Percentiles rank a stretch among this genome's conserved stretches.
Evolutionary conservation across 2,113 vertebrate species (phyloP).

Genomic region (Aspiorhynchus laticeps): DNA sequence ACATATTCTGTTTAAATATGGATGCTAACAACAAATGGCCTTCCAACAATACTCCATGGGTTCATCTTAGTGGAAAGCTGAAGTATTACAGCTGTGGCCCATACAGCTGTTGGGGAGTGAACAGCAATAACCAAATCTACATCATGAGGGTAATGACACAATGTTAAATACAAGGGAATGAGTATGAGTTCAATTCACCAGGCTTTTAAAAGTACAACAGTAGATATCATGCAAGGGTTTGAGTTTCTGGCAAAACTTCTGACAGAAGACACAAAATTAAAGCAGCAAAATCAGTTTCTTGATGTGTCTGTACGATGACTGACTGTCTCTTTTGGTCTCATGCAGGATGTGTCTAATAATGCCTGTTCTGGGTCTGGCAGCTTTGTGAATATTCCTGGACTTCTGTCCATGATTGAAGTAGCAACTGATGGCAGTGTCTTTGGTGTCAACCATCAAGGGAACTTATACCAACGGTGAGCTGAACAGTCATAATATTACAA

Average conservation of each 20-base stretch:
- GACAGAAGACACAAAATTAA: too few species aligned
- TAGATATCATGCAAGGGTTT: background rate
- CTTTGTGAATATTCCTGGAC: background rate
- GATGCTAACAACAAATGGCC: background rate
- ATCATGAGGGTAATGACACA: constrained; percentile 20
- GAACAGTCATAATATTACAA: background rate
- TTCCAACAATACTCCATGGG: background rate
- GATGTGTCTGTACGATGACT: too few species aligned
- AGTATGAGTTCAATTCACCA: too few species aligned
- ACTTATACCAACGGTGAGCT: constrained; percentile 52
- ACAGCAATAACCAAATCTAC: background rate
- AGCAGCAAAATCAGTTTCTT: background rate
- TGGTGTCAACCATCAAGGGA: background rate
- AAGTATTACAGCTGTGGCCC: constrained; percentile 48
- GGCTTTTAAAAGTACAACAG: background rate
- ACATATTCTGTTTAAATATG: background rate
- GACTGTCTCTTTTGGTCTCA: background rate
- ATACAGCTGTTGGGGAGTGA: constrained; percentile 52
- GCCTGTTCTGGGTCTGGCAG: background rate
- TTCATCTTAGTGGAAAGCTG: background rate
- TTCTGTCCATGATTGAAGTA: constrained; percentile 46
- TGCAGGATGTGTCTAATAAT: background rate
- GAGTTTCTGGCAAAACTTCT: background rate
- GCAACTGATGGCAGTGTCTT: constrained; percentile 49
- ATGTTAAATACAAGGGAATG: too few species aligned